These are phyloP conservation scores for Asarcornis scutulata DNA, from an alignment of 2,113 vertebrate genomes.

Conservation along the genomic window DNA sequence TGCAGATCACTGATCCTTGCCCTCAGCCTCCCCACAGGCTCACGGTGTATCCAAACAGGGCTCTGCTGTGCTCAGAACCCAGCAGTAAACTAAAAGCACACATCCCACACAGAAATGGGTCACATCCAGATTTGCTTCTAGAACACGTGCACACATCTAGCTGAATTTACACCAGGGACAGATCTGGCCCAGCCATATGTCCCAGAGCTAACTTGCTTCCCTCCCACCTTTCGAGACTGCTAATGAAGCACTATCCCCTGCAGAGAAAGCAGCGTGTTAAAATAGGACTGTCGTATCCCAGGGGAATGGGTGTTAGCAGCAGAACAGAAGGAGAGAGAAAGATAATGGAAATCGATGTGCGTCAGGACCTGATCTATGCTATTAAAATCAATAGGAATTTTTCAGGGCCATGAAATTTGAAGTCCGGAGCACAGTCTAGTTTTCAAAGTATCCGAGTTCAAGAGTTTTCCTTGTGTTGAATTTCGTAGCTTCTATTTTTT, in stretches of 20 bases:
- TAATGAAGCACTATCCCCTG: not conserved
- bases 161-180: not conserved
- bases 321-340: not conserved
- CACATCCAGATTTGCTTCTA: not conserved
- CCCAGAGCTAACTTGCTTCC: not conserved
- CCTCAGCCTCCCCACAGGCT: not conserved
- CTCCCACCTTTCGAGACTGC: not conserved
- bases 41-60: not conserved
- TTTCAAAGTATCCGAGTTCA: not conserved
- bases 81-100: not conserved
- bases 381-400: not conserved
- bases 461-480: accelerated
- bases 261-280: not conserved
- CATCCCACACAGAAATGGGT: not conserved
- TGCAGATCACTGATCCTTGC: not conserved
- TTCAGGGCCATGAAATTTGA: not conserved
- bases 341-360: not conserved
- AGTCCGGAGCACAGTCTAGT: not conserved
- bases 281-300: not conserved
- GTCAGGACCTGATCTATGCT: not conserved
- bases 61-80: not conserved
- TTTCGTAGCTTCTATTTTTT: not conserved
- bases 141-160: not conserved
- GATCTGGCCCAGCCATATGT: not conserved
- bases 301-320: not conserved